Evolutionary conservation across 2,888 invertebrate genomes (phyloP).

Genomic region (Rambutsinella grinnellia): DNA sequence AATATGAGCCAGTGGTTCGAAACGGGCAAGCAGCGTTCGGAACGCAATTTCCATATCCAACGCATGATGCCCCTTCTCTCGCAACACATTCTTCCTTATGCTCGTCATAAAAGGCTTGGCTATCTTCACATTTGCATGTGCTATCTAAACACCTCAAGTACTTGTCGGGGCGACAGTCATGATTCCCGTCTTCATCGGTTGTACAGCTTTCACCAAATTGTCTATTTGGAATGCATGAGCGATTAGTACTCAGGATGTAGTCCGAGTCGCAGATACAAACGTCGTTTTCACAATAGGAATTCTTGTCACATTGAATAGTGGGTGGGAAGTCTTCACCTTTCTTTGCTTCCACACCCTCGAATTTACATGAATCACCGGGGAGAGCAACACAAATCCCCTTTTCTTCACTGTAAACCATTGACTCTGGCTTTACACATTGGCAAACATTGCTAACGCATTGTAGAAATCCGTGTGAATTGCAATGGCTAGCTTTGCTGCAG

Average conservation of each 20-base stretch:
- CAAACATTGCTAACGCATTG: slow-evolving; percentile 28
- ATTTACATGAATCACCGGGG: slow-evolving; percentile 28
- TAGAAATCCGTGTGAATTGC: slow-evolving; percentile 13
- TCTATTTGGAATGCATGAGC: slow-evolving; percentile 33
- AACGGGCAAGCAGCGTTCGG: slow-evolving; percentile 29
- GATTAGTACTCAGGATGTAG: slow-evolving; percentile 24
- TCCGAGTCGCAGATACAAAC: slow-evolving; percentile 30
- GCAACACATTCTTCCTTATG: slow-evolving; percentile 33
- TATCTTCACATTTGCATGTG: slow-evolving; percentile 21
- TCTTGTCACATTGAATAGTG: slow-evolving; percentile 21
- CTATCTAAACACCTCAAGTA: slow-evolving; percentile 17
- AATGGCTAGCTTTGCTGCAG: slow-evolving; percentile 18
- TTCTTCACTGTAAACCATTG: slow-evolving; percentile 22
- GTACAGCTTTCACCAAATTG: slow-evolving; percentile 27
- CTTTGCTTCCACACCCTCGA: slow-evolving; percentile 20
- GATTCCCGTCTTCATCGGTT: slow-evolving; percentile 29
- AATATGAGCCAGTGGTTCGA: slow-evolving; percentile 23
- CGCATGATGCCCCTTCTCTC: slow-evolving; percentile 21
- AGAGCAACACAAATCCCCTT: slow-evolving; percentile 22
- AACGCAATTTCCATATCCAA: slow-evolving; percentile 29
- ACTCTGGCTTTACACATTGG: slow-evolving; percentile 28
- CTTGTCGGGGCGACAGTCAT: slow-evolving; percentile 36
- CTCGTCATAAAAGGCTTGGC: slow-evolving; percentile 23
- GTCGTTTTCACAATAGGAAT: slow-evolving; percentile 27
- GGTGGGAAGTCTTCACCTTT: slow-evolving; percentile 25